Base-by-base conservation (phyloP, 2,113 vertebrate genomes). In the Corydoras sp. region DNA sequence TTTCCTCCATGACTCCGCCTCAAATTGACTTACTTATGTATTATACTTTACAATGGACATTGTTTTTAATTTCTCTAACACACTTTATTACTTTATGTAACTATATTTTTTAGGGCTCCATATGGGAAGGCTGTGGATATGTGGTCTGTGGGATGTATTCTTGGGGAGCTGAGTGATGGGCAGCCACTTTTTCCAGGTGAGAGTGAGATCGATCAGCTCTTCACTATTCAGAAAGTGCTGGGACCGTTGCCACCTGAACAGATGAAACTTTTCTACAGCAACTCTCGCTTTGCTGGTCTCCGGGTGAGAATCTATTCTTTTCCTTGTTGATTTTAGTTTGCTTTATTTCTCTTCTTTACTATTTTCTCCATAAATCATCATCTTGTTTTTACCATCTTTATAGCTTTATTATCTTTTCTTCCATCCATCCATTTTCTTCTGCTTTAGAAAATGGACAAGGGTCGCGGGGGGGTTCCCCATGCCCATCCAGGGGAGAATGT, bases 251-350 rank as follows among this genome's bases (percentile, higher is more conserved):
- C 96, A 60, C 91, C 97, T 0, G 97, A 98, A 79, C 97, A 99
- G 88, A 99, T 98, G 95, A 98, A 99, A 82, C 96, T 99, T 72
- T 99, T 99, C 89, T 98, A 98, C 65, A 98, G 92, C 89, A 99
- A 98, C 87, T 93, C 96, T 76, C 96, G 95, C 51, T 77, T 77
- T 2, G 76, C 76, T 12, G 76, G 76, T 14, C 72, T 77, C n/a
- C 68, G 76, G 73, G 72, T 78, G 24, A 71, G 58, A 29, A 73
- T 43, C 59, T 69, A 49, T 69, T 62, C 31, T 69, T 30, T 73
- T 30, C 32, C 68, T 43, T 55, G 15, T 10, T 70, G 3, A 49
- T 11, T n/a, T 64, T 14, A 49, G 15, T 14, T 55, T 30, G 18
- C 35, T 68, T 50, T 74, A 59, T 65, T 5, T 24, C 18, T 24